These are phyloP conservation scores for Serilophus lunatus DNA, from an alignment of 2,113 vertebrate genomes.

Conservation along the genomic window DNA sequence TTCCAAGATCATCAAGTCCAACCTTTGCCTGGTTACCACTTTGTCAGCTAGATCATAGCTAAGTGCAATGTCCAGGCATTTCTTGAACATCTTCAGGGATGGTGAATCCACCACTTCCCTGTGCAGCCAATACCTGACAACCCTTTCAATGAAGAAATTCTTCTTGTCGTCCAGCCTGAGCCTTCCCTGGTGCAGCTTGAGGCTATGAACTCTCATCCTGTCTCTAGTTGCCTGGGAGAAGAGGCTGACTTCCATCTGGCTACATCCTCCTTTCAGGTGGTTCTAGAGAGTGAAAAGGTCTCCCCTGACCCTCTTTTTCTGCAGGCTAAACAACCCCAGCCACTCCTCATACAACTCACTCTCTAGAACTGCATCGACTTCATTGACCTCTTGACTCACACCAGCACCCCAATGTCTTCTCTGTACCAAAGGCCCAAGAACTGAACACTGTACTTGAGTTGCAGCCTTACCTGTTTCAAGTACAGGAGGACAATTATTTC, in stretches of 20 bases:
- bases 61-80: background rate
- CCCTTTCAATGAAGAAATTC: background rate
- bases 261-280: background rate
- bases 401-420: background rate
- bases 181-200: background rate
- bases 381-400: background rate
- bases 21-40: background rate
- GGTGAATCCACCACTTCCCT: background rate
- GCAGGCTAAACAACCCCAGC: background rate
- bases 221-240: background rate
- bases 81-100: background rate
- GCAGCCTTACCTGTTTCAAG: background rate
- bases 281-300: background rate
- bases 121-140: background rate
- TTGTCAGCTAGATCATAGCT: background rate
- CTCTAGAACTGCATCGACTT: background rate
- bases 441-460: background rate
- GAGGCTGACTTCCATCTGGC: rapidly evolving
- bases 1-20: background rate
- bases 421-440: background rate
- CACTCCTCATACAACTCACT: background rate
- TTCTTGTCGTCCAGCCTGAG: background rate
- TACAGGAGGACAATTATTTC: background rate
- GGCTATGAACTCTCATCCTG: background rate
- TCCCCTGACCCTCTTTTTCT: background rate